Conservation (phyloP, 1,140 invertebrate genomes). For the Brachionus manjavacas region DNA sequence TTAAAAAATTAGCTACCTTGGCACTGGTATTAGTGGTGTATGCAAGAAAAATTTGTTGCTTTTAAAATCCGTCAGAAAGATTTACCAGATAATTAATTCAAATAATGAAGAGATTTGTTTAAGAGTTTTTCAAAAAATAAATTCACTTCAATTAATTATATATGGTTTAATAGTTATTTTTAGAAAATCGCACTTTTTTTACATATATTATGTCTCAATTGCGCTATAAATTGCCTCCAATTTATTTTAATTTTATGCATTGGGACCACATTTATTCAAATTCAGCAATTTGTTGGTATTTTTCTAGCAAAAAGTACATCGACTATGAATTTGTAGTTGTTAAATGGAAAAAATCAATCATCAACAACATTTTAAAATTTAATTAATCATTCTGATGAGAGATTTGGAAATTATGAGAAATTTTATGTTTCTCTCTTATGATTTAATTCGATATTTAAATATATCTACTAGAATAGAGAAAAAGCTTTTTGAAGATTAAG, state of each 20-base stretch:
- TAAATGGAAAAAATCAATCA: not conserved
- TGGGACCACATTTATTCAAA: not conserved
- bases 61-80: not conserved
- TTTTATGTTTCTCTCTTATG: too few species aligned
- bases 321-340: too few species aligned
- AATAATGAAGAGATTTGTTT: too few species aligned
- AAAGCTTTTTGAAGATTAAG: too few species aligned
- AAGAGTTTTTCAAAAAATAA: too few species aligned
- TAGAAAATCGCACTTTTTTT: not conserved
- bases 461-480: too few species aligned
- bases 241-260: not conserved
- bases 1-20: not conserved
- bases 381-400: not conserved
- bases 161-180: not conserved
- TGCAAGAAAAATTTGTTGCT: not conserved
- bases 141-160: not conserved
- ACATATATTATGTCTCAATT: not conserved
- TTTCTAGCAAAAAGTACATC: too few species aligned
- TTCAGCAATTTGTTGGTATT: not conserved
- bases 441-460: too few species aligned
- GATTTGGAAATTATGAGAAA: too few species aligned
- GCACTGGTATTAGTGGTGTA: not conserved
- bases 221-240: not conserved
- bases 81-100: not conserved
- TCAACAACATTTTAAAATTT: not conserved